Percentiles rank a stretch among this genome's conserved stretches.
phyloP scores from a whole-genome alignment of 2,888 invertebrate species.

The Mallateleia sp. region DNA sequence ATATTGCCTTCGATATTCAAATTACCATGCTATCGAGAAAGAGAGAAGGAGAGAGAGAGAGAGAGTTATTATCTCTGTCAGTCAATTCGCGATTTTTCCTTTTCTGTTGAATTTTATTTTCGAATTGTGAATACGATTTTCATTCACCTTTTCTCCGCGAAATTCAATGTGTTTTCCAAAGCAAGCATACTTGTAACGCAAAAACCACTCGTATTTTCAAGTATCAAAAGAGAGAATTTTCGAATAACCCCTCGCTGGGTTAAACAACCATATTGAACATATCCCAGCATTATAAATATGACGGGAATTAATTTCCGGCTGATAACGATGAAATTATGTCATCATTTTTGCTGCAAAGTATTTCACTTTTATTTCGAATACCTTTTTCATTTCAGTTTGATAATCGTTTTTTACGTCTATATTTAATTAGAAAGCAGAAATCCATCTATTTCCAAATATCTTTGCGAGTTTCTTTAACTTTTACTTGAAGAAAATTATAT shows the following conservation, averaged over 20 bases:
- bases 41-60: too few species aligned
- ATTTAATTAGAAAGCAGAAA: too few species aligned
- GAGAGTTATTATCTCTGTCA: slow-evolving; percentile 46
- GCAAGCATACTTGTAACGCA: slow-evolving; percentile 23
- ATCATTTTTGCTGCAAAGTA: background rate
- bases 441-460: too few species aligned
- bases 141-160: slow-evolving; percentile 29
- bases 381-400: too few species aligned
- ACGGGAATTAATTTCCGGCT: too few species aligned
- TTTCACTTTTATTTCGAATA: background rate
- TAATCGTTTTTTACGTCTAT: too few species aligned
- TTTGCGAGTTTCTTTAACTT: slow-evolving; percentile 3
- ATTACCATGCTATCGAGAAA: slow-evolving; percentile 43
- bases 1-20: slow-evolving; percentile 45
- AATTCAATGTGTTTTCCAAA: slow-evolving; percentile 44
- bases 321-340: too few species aligned
- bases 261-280: slow-evolving; percentile 1
- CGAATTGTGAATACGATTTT: slow-evolving; percentile 53
- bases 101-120: slow-evolving; percentile 47
- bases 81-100: slow-evolving; percentile 39
- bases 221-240: slow-evolving; percentile 7
- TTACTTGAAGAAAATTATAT: slow-evolving; percentile 3
- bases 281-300: background rate
- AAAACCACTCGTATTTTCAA: slow-evolving; percentile 34
- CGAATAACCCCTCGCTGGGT: background rate